Evolutionary conservation across 2,888 invertebrate genomes (phyloP), one percentile per base, ranked within the genome.

Genomic region (Zeuzera pyrina): DNA sequence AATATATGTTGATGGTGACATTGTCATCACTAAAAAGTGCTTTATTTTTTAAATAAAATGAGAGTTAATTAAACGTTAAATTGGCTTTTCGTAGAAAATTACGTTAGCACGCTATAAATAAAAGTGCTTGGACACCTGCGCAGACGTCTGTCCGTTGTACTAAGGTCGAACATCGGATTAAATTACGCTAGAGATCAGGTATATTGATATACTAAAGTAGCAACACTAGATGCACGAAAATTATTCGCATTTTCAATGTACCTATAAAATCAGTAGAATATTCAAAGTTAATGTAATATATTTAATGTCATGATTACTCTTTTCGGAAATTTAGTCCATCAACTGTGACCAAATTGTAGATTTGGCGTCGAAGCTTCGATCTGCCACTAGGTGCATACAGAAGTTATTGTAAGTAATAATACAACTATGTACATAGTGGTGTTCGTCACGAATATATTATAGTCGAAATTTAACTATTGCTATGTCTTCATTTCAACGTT

Each of bases 11-110:
- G 55, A 60, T 57, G 49, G 63, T 62, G 58, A 57, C 51, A 60
- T 65, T 69, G 69, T 67, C 64, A 51, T 57, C 50, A 57, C 53
- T 57, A 57, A 46, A 56, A 67, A 69, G 66, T 66, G 69, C 65
- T 66, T 70, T 68, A 70, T 71, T 67, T 70, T 68, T 59, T 52
- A 34, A 57, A 49, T 35, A 45, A 45, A 47, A 52, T 59, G 66
- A 63, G 66, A 64, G 62, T 60, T 57, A 43, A 34, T 36, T 36
- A 38, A 49, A 42, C 58, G 61, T 19, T 8, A 19, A 1, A 8
- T 23, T 15, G 13, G 31, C 21, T 30, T 28, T 24, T 19, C 15
- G 23, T 29, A 31, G 19, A 7, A n/a, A n/a, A n/a, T n/a, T n/a
- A n/a, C n/a, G n/a, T n/a, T n/a, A n/a, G n/a, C n/a, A n/a, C n/a